phyloP scores from a whole-genome alignment of 1,140 invertebrate species.

The Leguminivora glycinivorella region DNA sequence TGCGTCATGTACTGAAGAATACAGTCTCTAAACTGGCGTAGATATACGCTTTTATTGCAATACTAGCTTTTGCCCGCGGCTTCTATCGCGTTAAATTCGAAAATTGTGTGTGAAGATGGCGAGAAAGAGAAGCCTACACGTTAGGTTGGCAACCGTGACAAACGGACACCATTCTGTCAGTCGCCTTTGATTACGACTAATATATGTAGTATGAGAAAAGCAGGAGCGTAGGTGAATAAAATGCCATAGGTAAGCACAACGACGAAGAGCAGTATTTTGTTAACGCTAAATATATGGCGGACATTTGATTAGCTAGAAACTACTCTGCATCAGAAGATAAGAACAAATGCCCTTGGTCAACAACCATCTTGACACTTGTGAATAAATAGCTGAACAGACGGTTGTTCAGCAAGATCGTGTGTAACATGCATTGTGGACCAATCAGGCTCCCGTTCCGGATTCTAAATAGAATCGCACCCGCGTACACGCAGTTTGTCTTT shows the following conservation, averaged over 20 bases:
- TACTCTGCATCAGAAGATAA: too few relatives aligned
- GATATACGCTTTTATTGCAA: neutral
- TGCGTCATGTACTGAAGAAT: neutral
- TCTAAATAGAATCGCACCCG: conserved; percentile 22
- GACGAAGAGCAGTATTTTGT: too few relatives aligned
- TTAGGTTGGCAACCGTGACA: conserved; percentile 3
- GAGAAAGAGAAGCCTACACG: neutral
- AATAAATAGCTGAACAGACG: neutral
- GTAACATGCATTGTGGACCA: conserved; percentile 5
- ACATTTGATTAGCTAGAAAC: too few relatives aligned
- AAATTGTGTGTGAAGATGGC: neutral
- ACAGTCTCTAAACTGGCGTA: neutral
- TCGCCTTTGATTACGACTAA: neutral
- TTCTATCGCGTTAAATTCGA: too few relatives aligned
- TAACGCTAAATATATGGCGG: too few relatives aligned
- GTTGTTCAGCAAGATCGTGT: neutral
- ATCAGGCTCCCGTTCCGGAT: neutral
- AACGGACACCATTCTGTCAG: neutral
- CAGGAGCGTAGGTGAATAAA: too few relatives aligned
- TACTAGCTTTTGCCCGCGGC: neutral
- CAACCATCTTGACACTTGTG: neutral
- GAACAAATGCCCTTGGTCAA: neutral
- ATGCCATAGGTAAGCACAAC: too few relatives aligned
- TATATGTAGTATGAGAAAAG: neutral
- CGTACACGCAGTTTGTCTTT: conserved; percentile 16